Evolutionary conservation across 2,888 invertebrate species (phyloP).

Genomic region (Smittia aterrima): DNA sequence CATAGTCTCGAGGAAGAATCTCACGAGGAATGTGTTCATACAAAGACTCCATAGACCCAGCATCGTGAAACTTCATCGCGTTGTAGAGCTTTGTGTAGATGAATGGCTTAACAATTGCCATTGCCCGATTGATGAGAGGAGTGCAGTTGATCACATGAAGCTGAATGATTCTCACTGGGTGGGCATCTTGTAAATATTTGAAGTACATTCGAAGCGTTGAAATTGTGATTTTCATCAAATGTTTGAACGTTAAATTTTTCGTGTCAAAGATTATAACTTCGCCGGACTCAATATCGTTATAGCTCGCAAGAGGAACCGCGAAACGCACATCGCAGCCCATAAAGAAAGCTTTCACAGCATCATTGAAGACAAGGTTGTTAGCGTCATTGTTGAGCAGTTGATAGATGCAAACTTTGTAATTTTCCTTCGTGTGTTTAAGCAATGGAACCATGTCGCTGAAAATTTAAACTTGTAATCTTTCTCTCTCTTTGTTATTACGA

Average conservation of each 20-base stretch:
- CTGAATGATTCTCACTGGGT: constrained; percentile 64
- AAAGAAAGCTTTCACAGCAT: constrained; percentile 68
- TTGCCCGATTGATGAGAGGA: constrained; percentile 63
- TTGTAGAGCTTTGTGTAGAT: constrained; percentile 65
- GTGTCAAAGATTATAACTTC: constrained; percentile 73
- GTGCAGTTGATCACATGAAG: constrained; percentile 68
- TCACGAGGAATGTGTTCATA: constrained; percentile 64
- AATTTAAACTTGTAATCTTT: background rate
- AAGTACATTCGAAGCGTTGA: constrained; percentile 66
- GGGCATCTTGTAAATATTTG: constrained; percentile 67
- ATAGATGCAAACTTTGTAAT: constrained; percentile 66
- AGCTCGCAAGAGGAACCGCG: constrained; percentile 56
- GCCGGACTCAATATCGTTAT: constrained; percentile 62
- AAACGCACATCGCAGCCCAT: constrained; percentile 70
- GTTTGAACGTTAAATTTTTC: constrained; percentile 62
- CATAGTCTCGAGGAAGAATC: constrained; percentile 66
- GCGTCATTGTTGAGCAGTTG: constrained; percentile 62
- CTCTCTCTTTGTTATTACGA: constrained; percentile 5
- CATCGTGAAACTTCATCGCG: constrained; percentile 64
- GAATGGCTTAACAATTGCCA: constrained; percentile 64
- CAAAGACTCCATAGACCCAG: constrained; percentile 61
- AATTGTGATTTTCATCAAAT: constrained; percentile 63
- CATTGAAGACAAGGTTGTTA: constrained; percentile 64
- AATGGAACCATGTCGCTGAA: constrained; percentile 62
- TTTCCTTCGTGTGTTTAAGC: constrained; percentile 64